Evolutionary conservation across 2,797 vertebrate species (phyloP).

Genomic region (Ciconia nigra): DNA sequence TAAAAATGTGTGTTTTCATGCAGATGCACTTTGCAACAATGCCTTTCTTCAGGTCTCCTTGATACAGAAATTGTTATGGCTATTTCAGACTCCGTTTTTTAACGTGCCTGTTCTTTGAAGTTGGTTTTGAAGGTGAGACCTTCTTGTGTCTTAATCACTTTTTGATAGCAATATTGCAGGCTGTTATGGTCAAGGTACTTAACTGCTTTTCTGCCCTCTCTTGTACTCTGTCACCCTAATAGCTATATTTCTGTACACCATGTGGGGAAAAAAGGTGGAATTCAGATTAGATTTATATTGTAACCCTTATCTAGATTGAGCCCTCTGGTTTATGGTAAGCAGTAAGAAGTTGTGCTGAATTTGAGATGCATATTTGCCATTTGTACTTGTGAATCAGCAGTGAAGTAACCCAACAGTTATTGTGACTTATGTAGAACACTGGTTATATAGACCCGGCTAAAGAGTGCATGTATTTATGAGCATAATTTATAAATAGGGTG

Average conservation of each 20-base stretch:
- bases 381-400: neutral
- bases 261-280: neutral
- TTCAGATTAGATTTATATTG: neutral
- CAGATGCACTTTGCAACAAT: neutral
- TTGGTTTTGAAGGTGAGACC: neutral
- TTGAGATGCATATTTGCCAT: neutral
- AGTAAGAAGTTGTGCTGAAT: neutral
- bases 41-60: neutral
- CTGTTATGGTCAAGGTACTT: neutral
- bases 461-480: neutral
- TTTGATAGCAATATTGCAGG: neutral
- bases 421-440: neutral
- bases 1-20: neutral
- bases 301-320: neutral
- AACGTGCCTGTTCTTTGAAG: neutral
- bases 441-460: neutral
- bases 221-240: neutral
- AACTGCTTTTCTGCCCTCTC: neutral
- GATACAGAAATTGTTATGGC: neutral
- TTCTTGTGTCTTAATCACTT: neutral
- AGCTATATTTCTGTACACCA: neutral
- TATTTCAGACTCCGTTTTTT: neutral
- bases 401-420: neutral
- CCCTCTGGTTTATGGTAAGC: neutral
- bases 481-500: neutral